Conservation (phyloP, 2,888 invertebrate species). For the Cantharis nigra region DNA sequence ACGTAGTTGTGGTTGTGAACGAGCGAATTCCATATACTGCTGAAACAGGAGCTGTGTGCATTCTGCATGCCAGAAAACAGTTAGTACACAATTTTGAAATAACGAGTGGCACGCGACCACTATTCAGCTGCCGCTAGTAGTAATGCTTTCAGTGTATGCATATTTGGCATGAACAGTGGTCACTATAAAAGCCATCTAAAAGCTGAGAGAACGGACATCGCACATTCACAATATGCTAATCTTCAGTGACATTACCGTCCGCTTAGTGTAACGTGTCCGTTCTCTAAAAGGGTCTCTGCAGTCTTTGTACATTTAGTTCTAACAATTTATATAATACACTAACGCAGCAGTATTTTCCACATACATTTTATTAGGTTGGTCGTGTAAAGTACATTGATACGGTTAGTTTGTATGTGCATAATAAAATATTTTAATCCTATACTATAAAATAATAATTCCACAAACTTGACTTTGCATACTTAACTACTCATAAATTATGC, state of each 20-base stretch:
- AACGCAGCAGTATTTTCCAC: conserved; percentile 26
- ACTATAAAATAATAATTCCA: conserved; percentile 3
- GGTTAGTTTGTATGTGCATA: conserved; percentile 7
- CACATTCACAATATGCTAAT: conserved; percentile 33
- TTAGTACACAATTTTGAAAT: conserved; percentile 19
- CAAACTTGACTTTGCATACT: neutral
- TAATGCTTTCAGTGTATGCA: conserved; percentile 21
- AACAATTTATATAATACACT: conserved; percentile 28
- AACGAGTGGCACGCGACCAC: conserved; percentile 23
- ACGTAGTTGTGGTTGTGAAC: neutral
- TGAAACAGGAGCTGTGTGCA: neutral
- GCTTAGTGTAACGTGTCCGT: conserved; percentile 29
- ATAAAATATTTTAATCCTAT: conserved; percentile 6
- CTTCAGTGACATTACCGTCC: conserved; percentile 30
- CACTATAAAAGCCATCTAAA: conserved; percentile 31
- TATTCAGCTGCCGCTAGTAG: conserved; percentile 16
- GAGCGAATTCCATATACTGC: neutral
- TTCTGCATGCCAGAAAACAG: conserved; percentile 2
- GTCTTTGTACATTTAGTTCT: conserved; percentile 25
- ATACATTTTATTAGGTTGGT: conserved; percentile 18
- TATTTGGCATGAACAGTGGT: conserved; percentile 28
- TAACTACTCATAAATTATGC: neutral
- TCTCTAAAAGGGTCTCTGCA: conserved; percentile 24
- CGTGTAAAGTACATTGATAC: conserved; percentile 14
- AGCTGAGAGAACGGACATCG: conserved; percentile 30